Percentiles rank a stretch among this genome's conserved stretches.
These are phyloP conservation scores for Papilio helenus DNA, from an alignment of 1,140 invertebrate species.

Conservation along the genomic window DNA sequence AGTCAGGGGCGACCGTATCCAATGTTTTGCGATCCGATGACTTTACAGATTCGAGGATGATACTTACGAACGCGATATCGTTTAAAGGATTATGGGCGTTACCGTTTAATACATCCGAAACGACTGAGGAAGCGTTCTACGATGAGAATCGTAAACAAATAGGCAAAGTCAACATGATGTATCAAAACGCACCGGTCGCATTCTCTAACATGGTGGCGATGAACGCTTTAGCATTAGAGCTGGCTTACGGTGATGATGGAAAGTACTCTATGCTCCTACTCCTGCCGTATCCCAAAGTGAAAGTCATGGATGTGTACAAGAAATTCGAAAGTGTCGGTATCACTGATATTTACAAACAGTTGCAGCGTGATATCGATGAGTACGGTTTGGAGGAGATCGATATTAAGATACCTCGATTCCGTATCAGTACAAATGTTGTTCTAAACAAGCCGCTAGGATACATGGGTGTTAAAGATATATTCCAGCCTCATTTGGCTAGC, in stretches of 20 bases:
- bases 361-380: slow-evolving; percentile 70
- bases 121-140: slow-evolving; percentile 83
- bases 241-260: slow-evolving; percentile 84
- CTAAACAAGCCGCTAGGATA: slow-evolving; percentile 84
- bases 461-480: slow-evolving; percentile 90
- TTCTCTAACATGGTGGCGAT: slow-evolving; percentile 83
- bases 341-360: slow-evolving; percentile 68
- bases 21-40: slow-evolving; percentile 76
- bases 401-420: slow-evolving; percentile 88
- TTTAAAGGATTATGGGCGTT: slow-evolving; percentile 92
- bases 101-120: slow-evolving; percentile 86
- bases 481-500: slow-evolving; percentile 84
- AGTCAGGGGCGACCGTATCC: slow-evolving; percentile 65
- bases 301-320: slow-evolving; percentile 60
- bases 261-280: slow-evolving; percentile 72
- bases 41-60: slow-evolving; percentile 84
- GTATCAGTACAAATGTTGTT: slow-evolving; percentile 85
- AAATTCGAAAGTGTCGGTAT: slow-evolving; percentile 56
- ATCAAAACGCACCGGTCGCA: slow-evolving; percentile 78
- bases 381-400: slow-evolving; percentile 84
- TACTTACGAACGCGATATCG: slow-evolving; percentile 91
- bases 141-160: slow-evolving; percentile 80
- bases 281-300: slow-evolving; percentile 60
- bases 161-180: slow-evolving; percentile 85
- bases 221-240: slow-evolving; percentile 75